phyloP scores from a whole-genome alignment of 2,113 vertebrate genomes.

The Pycnonotus jocosus region DNA sequence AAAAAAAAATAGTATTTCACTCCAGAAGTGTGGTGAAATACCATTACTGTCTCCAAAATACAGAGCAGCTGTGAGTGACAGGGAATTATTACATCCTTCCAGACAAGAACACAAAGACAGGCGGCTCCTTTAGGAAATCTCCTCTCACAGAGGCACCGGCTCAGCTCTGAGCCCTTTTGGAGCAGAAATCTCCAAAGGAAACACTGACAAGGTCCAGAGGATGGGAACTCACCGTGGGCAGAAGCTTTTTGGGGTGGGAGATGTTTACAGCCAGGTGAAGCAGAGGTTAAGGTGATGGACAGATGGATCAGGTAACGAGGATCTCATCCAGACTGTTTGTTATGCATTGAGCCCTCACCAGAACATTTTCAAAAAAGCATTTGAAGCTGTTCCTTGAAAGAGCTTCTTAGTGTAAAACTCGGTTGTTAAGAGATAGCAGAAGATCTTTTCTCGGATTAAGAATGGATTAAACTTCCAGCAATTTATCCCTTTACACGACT shows the following conservation, averaged over 20 bases:
- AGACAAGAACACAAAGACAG: not conserved
- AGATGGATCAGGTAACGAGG: not conserved
- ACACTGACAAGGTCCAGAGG: not conserved
- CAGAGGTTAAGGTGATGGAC: rapidly evolving
- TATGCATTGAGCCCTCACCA: not conserved
- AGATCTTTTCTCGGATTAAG: not conserved
- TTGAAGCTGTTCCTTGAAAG: not conserved
- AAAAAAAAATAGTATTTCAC: not conserved
- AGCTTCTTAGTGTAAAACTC: not conserved
- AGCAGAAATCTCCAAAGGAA: not conserved
- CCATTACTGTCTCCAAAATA: not conserved
- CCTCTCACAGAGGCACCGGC: not conserved
- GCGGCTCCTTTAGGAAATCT: not conserved
- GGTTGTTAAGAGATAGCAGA: not conserved
- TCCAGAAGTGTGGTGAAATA: not conserved
- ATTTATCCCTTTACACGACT: not conserved
- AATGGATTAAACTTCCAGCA: not conserved
- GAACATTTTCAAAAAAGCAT: not conserved
- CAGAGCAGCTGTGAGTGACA: not conserved
- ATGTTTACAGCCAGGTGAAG: not conserved
- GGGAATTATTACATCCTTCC: not conserved
- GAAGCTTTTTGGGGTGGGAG: not conserved
- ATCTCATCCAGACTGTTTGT: not conserved
- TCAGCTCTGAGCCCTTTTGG: not conserved
- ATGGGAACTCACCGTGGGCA: rapidly evolving